These are phyloP conservation scores for human DNA, from an alignment of 2,113 vertebrate genomes.

Conservation along the genomic window GRCh38 chr5:59587501-59588000, in stretches of 20 bases:
- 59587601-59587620: slow-evolving; percentile 77
- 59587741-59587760: neutral
- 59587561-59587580: slow-evolving; percentile 59
- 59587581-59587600: slow-evolving; percentile 81
- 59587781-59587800: neutral
- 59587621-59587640: slow-evolving; percentile 85
- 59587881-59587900: neutral
- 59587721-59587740: slow-evolving; percentile 57
- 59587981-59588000: neutral
- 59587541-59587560: slow-evolving; percentile 60
- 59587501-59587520: slow-evolving; percentile 69
- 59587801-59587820: neutral
- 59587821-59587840: neutral
- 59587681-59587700: slow-evolving; percentile 90
- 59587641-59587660: slow-evolving; percentile 84
- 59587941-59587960: slow-evolving; percentile 32
- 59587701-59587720: slow-evolving; percentile 81
- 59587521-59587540: slow-evolving; percentile 62
- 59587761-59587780: slow-evolving; percentile 14
- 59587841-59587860: slow-evolving; percentile 22
- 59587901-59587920: neutral
- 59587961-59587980: neutral
- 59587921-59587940: slow-evolving; percentile 6
- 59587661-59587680: slow-evolving; percentile 82
- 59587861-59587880: neutral